phyloP scores from a whole-genome alignment of 2,113 vertebrate species.

The Microcebus jonahi region DNA sequence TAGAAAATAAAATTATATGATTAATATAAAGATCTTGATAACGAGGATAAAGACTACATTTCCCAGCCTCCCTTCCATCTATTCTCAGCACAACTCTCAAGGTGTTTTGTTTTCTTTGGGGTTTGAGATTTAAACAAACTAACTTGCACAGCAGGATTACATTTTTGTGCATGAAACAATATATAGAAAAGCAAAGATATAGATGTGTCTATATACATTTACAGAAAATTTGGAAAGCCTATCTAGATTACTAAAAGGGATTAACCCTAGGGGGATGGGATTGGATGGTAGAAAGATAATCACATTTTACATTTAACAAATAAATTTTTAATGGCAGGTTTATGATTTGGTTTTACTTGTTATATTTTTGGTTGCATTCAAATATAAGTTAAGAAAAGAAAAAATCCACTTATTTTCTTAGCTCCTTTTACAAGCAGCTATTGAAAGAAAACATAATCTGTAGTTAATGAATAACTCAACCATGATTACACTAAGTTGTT shows the following conservation, averaged over 20 bases:
- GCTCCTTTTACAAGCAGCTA: neutral
- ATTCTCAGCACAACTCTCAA: neutral
- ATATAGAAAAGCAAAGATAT: neutral
- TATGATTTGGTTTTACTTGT: neutral
- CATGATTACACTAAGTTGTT: neutral
- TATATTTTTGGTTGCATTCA: neutral
- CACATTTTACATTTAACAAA: neutral
- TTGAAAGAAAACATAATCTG: conserved; percentile 6
- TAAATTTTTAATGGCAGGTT: neutral
- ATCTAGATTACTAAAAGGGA: neutral
- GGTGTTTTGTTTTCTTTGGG: too few species aligned
- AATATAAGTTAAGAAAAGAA: neutral
- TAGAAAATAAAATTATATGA: neutral
- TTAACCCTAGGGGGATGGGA: neutral
- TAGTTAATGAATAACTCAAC: neutral
- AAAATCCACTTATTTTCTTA: neutral
- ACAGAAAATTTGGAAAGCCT: neutral
- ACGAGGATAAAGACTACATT: neutral
- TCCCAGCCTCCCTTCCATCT: neutral
- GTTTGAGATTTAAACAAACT: neutral
- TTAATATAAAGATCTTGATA: neutral
- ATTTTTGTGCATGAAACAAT: neutral
- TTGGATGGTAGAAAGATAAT: neutral
- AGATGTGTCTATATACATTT: neutral
- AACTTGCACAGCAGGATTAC: neutral